Base-by-base conservation (phyloP, 2,113 vertebrate genomes). In the Columbina picui region DNA sequence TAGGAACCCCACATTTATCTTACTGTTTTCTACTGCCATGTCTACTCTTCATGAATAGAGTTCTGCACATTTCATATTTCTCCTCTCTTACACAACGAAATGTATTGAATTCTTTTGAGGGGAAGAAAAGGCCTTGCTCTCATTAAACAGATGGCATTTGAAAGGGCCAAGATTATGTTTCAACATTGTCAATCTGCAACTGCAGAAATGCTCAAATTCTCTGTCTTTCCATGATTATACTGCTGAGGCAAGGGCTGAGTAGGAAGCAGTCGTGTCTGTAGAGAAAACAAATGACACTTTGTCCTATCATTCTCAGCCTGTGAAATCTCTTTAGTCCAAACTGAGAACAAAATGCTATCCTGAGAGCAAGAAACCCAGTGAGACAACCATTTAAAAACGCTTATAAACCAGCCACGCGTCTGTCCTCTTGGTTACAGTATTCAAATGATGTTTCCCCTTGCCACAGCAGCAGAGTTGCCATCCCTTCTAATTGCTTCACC, bases 211-310 rank as follows among this genome's bases (percentile, higher is more conserved):
- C 43, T 90, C 20, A 38, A 86, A 64, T 81, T 84, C 79, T 92
- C 63, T 85, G 25, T 53, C 59, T 92, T 94, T 78, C 80, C 71
- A 52, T 59, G 71, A 83, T 93, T 77, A 63, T 75, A 89, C 69
- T 68, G 92, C 91, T 73, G 50, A 95, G 93, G 91, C 89, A 95
- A 92, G 93, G 92, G 83, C 89, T 90, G 91, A 95, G 90, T 89
- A 87, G 89, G 93, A 92, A 93, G 83, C 89, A 86, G 83, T 82
- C 93, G 52, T 60, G 39, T 89, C 61, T 93, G 92, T 27, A 64
- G 63, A 90, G 95, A 84, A 95, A 94, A 95, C 79, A 95, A 86
- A 92, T 87, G 59, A 89, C 91, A 92, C 90, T 94, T 94, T 78
- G 86, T 96, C 86, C 94, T 94, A 38, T 80, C 68, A 43, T 93